Percentiles rank a stretch among this genome's conserved stretches.
Evolutionary conservation across 2,797 vertebrate species (phyloP).

Genomic region (Poeciliopsis paucimaculata): DNA sequence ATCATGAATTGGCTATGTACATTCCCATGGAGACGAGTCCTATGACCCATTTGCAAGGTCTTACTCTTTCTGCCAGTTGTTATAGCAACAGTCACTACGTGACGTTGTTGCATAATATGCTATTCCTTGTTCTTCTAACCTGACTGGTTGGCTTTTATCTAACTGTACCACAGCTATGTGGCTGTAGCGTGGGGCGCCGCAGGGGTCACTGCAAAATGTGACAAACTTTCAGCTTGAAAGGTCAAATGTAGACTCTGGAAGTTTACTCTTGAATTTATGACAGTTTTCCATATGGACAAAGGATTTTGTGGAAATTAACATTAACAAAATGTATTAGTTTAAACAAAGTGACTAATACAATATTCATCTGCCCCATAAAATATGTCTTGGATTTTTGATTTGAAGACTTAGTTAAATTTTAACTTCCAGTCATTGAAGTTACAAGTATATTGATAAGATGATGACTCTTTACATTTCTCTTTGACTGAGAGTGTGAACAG

Average conservation of each 20-base stretch:
- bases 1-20: constrained; percentile 49
- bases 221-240: neutral
- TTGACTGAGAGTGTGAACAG: neutral
- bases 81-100: constrained; percentile 78
- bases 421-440: too few species aligned
- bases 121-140: constrained; percentile 42
- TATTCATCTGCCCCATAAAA: neutral
- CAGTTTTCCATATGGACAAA: neutral
- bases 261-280: constrained; percentile 7
- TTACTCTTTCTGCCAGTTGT: constrained; percentile 67
- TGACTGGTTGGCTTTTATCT: constrained; percentile 44
- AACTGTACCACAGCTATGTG: constrained; percentile 25
- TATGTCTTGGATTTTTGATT: neutral
- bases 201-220: constrained; percentile 7
- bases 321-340: neutral
- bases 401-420: neutral
- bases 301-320: neutral
- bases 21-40: constrained; percentile 68
- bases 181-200: constrained; percentile 6
- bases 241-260: constrained; percentile 1
- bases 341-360: neutral
- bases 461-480: neutral
- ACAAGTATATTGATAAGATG: neutral
- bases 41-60: constrained; percentile 47
- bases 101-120: constrained; percentile 63